phyloP scores from a whole-genome alignment of 2,888 invertebrate genomes.

The Cheilosia soror region DNA sequence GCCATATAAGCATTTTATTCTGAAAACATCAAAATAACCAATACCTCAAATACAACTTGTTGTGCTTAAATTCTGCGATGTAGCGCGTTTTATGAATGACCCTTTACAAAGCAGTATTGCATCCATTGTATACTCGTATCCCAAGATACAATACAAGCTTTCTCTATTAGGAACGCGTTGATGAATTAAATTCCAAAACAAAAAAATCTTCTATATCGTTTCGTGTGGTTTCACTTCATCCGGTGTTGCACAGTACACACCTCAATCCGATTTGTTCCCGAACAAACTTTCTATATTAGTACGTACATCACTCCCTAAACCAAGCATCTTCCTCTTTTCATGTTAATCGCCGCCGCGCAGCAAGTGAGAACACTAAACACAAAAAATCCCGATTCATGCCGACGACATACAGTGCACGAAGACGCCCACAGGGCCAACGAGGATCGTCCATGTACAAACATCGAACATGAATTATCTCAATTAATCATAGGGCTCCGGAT shows the following conservation, averaged over 20 bases:
- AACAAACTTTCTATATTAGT: slow-evolving; percentile 17
- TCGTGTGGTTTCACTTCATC: neutral
- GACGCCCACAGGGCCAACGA: slow-evolving; percentile 40
- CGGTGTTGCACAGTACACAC: neutral
- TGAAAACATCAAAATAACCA: too few relatives aligned
- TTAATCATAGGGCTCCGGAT: slow-evolving; percentile 60
- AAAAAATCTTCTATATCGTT: too few relatives aligned
- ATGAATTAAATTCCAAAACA: too few relatives aligned
- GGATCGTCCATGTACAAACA: slow-evolving; percentile 54
- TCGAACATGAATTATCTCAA: slow-evolving; percentile 64
- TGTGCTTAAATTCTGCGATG: too few relatives aligned
- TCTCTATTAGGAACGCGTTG: too few relatives aligned
- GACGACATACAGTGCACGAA: slow-evolving; percentile 32
- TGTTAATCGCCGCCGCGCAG: slow-evolving; percentile 36
- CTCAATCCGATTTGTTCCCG: neutral
- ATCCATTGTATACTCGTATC: too few relatives aligned
- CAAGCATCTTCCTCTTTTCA: slow-evolving; percentile 23
- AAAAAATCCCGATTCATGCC: slow-evolving; percentile 46
- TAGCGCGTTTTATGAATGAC: too few relatives aligned
- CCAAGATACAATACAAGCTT: too few relatives aligned
- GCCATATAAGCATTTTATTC: too few relatives aligned
- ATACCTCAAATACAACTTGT: too few relatives aligned
- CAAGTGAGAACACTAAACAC: slow-evolving; percentile 35
- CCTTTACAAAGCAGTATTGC: too few relatives aligned
- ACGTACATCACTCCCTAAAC: slow-evolving; percentile 3